These are phyloP conservation scores for Chymomyza procnemis DNA, from an alignment of 2,888 invertebrate genomes.

Conservation along the genomic window DNA sequence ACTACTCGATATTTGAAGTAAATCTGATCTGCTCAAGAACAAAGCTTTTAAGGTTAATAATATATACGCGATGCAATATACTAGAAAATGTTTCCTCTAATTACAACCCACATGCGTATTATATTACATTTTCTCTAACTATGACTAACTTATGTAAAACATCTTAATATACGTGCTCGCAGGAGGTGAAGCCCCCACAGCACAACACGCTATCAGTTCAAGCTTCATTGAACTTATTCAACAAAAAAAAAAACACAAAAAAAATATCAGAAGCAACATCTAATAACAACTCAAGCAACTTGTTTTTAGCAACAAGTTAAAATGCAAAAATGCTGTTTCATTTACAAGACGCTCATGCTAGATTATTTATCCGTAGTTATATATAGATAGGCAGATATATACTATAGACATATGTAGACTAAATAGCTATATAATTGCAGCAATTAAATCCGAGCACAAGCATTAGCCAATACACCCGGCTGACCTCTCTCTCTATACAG, in stretches of 20 bases:
- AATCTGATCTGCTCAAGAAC: too few species aligned
- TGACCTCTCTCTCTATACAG: constrained; percentile 63
- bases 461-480: constrained; percentile 28
- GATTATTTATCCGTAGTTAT: constrained; percentile 30
- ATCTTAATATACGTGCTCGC: not conserved
- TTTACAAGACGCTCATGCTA: constrained; percentile 37
- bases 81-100: too few species aligned
- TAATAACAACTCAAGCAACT: not conserved
- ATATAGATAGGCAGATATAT: constrained; percentile 1
- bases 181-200: constrained; percentile 33
- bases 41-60: too few species aligned
- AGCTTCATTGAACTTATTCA: constrained; percentile 14
- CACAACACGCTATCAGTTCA: not conserved
- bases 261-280: not conserved
- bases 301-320: constrained; percentile 26
- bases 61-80: too few species aligned
- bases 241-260: too few species aligned
- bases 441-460: constrained; percentile 41
- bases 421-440: constrained; percentile 39
- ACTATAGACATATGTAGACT: not conserved
- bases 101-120: too few species aligned
- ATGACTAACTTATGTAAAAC: too few species aligned
- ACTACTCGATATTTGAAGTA: too few species aligned
- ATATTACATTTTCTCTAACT: too few species aligned
- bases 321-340: constrained; percentile 68